Conservation (phyloP, 2,888 invertebrate species). For the Cheilosia soror region DNA sequence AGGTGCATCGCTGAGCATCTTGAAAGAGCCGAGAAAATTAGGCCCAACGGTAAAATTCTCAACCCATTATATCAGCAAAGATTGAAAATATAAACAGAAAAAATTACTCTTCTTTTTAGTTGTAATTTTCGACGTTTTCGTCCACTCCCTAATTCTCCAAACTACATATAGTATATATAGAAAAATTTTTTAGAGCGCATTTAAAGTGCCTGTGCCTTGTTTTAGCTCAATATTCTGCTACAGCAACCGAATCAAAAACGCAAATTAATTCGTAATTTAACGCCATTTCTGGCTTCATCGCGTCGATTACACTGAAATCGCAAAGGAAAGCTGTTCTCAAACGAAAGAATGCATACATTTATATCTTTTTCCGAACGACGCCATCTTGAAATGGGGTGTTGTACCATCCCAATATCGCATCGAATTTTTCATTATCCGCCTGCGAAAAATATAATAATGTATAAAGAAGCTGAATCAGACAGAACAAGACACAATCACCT, state of each 20-base stretch:
- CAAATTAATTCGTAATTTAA: constrained; percentile 50
- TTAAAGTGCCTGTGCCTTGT: constrained; percentile 76
- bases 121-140: constrained; percentile 74
- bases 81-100: constrained; percentile 66
- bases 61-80: constrained; percentile 61
- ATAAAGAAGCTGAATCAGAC: constrained; percentile 72
- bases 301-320: constrained; percentile 76
- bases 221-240: constrained; percentile 73
- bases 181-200: constrained; percentile 60
- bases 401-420: constrained; percentile 61
- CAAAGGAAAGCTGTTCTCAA: constrained; percentile 71
- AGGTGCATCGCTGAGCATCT: constrained; percentile 66
- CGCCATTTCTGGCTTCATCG: constrained; percentile 70
- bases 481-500: constrained; percentile 76
- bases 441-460: constrained; percentile 44
- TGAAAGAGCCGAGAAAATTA: constrained; percentile 60
- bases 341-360: constrained; percentile 18
- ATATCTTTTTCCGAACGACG: constrained; percentile 66
- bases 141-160: constrained; percentile 67
- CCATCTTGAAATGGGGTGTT: constrained; percentile 74
- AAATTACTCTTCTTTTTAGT: constrained; percentile 47
- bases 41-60: constrained; percentile 72
- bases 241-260: constrained; percentile 26
- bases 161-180: constrained; percentile 39
- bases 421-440: constrained; percentile 60